Evolutionary conservation across 1,140 invertebrate species (phyloP), one percentile per base, ranked within the genome.

Genomic region (Choristoneura fumiferana): DNA sequence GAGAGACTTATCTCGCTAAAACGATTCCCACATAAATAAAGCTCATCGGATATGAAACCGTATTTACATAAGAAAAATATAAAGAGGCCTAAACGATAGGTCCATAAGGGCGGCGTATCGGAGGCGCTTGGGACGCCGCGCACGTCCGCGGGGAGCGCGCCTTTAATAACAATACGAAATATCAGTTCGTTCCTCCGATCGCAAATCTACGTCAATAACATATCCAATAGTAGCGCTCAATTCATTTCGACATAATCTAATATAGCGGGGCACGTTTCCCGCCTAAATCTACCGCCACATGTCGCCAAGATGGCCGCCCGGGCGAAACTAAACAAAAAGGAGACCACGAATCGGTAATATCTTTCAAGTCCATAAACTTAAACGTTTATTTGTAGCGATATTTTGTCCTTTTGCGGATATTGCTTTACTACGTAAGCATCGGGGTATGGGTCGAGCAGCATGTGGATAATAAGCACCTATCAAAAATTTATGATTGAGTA

Each of bases 21-120:
- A 87, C 84, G 84, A 87, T 89, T 89, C 83, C 84, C 86, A 89
- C 86, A 89, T 89, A 89, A 89, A 89, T 89, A 89, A 89, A 89
- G 81, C 86, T 89, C 83, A 87, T 86, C 81, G 84, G 82, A 89
- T 89, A 89, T 89, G 83, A 89, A 86, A 81, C 73, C 54, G 80
- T 82, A 89, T 89, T 89, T 87, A 89, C 86, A 89, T 87, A 89
- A 84, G 84, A 86, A 87, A 87, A 87, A 87, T 87, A 87, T 89
- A 87, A 89, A 84, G 78, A 86, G 80, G 84, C 83, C 84, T 82
- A 89, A 89, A 85, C 83, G 84, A 85, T 84, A 84, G 78, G 74
- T 77, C 72, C 77, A 76, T 78, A 84, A 82, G 81, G 80, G 75
- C 67, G 78, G 62, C 71, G 71, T 84, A 84, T 83, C 78, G 78